Percentiles rank a stretch among this genome's conserved stretches.
Evolutionary conservation across 2,888 invertebrate species (phyloP).

Genomic region (Trachelus iudaicus): DNA sequence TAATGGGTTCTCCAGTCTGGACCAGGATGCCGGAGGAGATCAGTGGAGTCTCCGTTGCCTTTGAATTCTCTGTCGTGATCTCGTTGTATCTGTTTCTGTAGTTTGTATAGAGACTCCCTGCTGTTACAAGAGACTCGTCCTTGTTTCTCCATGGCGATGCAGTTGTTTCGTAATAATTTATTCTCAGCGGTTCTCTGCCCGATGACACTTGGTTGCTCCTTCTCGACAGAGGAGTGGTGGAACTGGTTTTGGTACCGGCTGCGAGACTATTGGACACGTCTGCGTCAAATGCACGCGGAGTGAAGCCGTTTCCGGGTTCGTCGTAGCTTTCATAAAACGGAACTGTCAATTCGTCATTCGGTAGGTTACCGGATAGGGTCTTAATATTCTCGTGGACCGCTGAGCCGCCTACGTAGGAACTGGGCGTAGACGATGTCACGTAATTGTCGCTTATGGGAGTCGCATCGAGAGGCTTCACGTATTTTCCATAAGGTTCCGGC

Average conservation of each 20-base stretch:
- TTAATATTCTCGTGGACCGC: slow-evolving; percentile 12
- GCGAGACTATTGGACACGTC: background rate
- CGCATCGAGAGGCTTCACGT: slow-evolving; percentile 67
- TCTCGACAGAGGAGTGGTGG: background rate
- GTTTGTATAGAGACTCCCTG: slow-evolving; percentile 46
- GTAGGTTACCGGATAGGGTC: background rate
- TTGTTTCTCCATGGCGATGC: slow-evolving; percentile 22
- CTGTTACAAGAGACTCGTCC: slow-evolving; percentile 47
- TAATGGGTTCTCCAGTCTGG: slow-evolving; percentile 11
- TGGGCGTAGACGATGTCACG: slow-evolving; percentile 54
- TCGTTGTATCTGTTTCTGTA: slow-evolving; percentile 43
- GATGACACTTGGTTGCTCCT: slow-evolving; percentile 15
- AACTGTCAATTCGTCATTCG: background rate
- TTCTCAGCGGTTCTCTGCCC: slow-evolving; percentile 48
- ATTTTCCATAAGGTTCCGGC: slow-evolving; percentile 67
- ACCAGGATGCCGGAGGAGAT: slow-evolving; percentile 10
- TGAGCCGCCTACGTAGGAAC: slow-evolving; percentile 45
- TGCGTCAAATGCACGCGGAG: slow-evolving; percentile 4
- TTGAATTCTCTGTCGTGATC: slow-evolving; percentile 19
- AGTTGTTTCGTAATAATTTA: slow-evolving; percentile 51
- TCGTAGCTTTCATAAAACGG: background rate
- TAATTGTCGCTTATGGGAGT: slow-evolving; percentile 60
- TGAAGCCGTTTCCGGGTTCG: slow-evolving; percentile 23
- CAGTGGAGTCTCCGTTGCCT: slow-evolving; percentile 22
- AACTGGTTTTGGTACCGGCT: background rate